Base-by-base conservation (phyloP, 2,888 invertebrate genomes). In the Ypsolopha scabrella region DNA sequence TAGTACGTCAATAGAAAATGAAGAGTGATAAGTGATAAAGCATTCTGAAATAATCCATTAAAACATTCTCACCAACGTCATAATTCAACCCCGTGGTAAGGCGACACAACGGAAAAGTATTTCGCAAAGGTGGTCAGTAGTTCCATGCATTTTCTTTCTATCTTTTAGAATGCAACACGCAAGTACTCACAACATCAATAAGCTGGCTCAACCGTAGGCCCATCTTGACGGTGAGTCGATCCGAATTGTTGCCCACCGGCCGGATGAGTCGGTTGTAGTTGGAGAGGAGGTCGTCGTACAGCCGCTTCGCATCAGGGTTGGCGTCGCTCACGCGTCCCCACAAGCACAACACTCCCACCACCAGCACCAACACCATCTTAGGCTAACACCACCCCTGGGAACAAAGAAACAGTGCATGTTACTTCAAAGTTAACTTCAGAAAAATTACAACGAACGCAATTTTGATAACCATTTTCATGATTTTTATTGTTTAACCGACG, bases 181-280 rank as follows among this genome's bases (percentile, higher is more conserved):
- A 41, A 33, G 50, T 86, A 93, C 93, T 94, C 77, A 95, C 95
- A 89, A 96, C 95, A 88, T 96, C 95, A 79, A 96, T 96, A 75
- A 96, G 92, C 86, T 96, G 95, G 73, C 95, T 95, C 63, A 95
- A 90, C 77, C 91, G 89, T 64, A 98, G 92, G 60, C 97, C 97
- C 92, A 98, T 94, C 88, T 95, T 95, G 82, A 98, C 97, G 69
- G 95, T 95, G 76, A 98, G 92, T 64, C 95, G 92, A 87, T 97
- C 96, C 61, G 95, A 94, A 88, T 95, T 96, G 88, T 96, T 96
- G 69, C 95, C 95, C 64, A 97, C 97, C 59, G 97, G 97, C 73
- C 97, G 90, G 74, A 97, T 96, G 77, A 97, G 92, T 70, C 96
- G 92, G 88, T 98, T 98, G 89, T 98, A 98, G 87, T 96, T 95